phyloP scores from a whole-genome alignment of 1,140 invertebrate genomes.

The Aporrectodea caliginosa region DNA sequence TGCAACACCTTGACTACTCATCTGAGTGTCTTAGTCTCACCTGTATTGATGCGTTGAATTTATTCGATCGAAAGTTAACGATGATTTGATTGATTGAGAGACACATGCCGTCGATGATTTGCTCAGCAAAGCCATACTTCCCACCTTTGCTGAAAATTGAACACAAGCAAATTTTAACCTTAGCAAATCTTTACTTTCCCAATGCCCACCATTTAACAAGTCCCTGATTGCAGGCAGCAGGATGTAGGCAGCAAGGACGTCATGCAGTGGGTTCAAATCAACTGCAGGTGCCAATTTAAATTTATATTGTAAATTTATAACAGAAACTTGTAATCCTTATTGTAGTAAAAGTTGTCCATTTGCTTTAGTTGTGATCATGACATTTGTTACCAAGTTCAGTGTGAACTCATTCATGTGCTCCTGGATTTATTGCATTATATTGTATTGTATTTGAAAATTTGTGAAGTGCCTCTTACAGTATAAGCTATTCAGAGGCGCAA shows the following conservation, averaged over 20 bases:
- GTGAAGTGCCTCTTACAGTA: too few relatives aligned
- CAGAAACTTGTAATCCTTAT: background rate
- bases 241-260: background rate
- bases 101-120: slow-evolving; percentile 96
- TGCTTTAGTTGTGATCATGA: too few relatives aligned
- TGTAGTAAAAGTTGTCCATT: too few relatives aligned
- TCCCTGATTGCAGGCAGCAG: background rate
- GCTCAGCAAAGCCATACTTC: slow-evolving; percentile 85
- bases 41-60: slow-evolving; percentile 90
- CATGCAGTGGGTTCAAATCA: background rate
- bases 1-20: too few relatives aligned
- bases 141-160: slow-evolving; percentile 46
- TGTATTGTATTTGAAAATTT: too few relatives aligned
- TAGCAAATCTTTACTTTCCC: background rate
- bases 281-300: background rate
- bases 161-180: background rate
- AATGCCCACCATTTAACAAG: background rate
- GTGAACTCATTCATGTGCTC: background rate
- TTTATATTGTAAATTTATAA: background rate
- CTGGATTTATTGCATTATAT: background rate
- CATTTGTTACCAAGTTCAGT: background rate
- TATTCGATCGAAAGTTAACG: slow-evolving; percentile 86
- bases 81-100: slow-evolving; percentile 89
- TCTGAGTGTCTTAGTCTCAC: too few relatives aligned
- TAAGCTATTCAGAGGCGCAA: too few relatives aligned